Base-by-base conservation (phyloP, 2,797 vertebrate species). In the Rhinoraja longicauda region DNA sequence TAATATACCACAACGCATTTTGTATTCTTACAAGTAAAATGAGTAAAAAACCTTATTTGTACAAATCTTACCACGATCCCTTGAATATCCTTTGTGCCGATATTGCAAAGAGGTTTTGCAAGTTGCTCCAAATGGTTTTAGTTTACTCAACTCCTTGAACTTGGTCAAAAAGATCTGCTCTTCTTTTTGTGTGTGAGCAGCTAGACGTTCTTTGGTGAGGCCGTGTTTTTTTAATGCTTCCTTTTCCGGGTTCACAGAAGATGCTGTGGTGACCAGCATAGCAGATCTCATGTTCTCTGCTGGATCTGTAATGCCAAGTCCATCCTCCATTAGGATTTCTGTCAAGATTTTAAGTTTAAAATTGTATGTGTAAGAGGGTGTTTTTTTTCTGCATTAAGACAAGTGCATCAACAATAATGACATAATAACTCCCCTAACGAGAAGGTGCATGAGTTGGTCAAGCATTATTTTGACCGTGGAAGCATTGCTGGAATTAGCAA, bases 161-260 rank as follows among this genome's bases (percentile, higher is more conserved):
- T 96, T 98, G 93, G 95, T 97, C 94, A 99, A 96, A 95, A 99
- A 99, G 93, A 96, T 97, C 94, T 98, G 98, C 94, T 99, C 98
- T 93, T 99, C 99, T 93, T 98, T 98, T 94, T 98, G 98, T 0
- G 98, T 99, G 95, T 99, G 98, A 0, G 97, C 98, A 0, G 98
- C 98, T 94, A 99, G 96, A 78, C 99, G 97, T 94, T 99, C 97
- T 93, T 99, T 99, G 84, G 99, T 99, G 93, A 99, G 97, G 0
- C 97, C 98, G 93, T 98, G 95, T 91, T 96, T 97, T 96, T 97
- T 97, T 94, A 98, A 98, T 8, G 97, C 94, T 93, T 97, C 98
- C 94, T 97, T 97, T 94, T 98, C 97, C n/a, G 96, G 97, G 94
- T 95, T 96, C 7, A 96, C 95, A 0, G 96, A 94, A 0, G 95